Evolutionary conservation across 35 echinoderm and acorn worm genomes (phyloP), one percentile per base, ranked within the genome.

Genomic region (Diadema setosum): DNA sequence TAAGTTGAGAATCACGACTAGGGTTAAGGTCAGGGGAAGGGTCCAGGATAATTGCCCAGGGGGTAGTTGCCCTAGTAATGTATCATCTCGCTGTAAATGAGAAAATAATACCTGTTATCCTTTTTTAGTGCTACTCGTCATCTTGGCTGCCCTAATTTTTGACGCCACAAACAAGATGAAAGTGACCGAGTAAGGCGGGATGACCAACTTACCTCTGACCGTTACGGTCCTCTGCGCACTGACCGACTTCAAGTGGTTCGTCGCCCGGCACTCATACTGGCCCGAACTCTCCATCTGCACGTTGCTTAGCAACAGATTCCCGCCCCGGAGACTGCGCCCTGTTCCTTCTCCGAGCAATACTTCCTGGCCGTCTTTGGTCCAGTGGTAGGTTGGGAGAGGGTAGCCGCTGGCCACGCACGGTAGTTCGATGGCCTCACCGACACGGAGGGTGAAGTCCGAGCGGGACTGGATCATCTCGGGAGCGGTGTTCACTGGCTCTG

Each of bases 331-430:
- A 5, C 45, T 85, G n/a, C 91, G 69, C 2, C 82, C 32, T n/a
- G n/a, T n/a, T 2, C 75, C 73, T 20, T 85, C 70, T 4, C 58
- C 65, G 5, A 80, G 50, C 33, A 61, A 45, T 11, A 97, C 75
- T 32, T 24, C n/a, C 33, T 17, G 0, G 0, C 90, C 86, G 49
- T 91, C 89, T 69, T 94, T 94, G 5, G 35, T 87, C 96, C 96
- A 99, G 24, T 63, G 56, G 57, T 94, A 94, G 6, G 42, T 30
- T 0, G 96, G 96, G 29, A 85, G 58, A 0, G 96, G 96, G 60
- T 92, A 84, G 17, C 92, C 96, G 26, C 88, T 99, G 20, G 92
- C 92, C 6, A 91, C 92, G 42, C 96, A 99, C 0, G 96, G 96
- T 41, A 99, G 65, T 49, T 99, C 96, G 4, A 95, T 82, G 2